Evolutionary conservation across 2,113 vertebrate species (phyloP).

Genomic region (Sceloporus tristichus): DNA sequence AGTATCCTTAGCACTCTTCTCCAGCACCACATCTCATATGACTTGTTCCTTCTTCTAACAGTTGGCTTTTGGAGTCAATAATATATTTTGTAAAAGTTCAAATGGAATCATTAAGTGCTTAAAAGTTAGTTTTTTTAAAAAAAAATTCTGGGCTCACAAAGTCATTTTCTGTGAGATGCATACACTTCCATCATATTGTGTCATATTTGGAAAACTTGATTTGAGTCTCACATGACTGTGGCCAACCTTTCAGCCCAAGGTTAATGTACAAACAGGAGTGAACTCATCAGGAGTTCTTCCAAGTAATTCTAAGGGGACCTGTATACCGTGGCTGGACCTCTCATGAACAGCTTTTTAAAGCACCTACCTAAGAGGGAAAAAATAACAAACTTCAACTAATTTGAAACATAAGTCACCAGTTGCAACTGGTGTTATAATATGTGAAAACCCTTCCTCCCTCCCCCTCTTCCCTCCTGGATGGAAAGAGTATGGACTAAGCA

Average conservation of each 20-base stretch:
- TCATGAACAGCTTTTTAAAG: slow-evolving; percentile 60
- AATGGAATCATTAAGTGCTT: slow-evolving; percentile 71
- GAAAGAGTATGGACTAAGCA: slow-evolving; percentile 36
- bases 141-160: slow-evolving; percentile 65
- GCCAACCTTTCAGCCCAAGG: slow-evolving; percentile 58
- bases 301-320: slow-evolving; percentile 61
- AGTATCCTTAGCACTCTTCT: no score
- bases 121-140: slow-evolving; percentile 41
- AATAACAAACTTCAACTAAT: slow-evolving; percentile 73
- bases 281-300: slow-evolving; percentile 66
- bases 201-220: slow-evolving; percentile 55
- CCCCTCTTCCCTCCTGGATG: slow-evolving; percentile 35
- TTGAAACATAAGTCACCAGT: slow-evolving; percentile 71
- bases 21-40: no score
- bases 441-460: slow-evolving; percentile 43
- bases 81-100: slow-evolving; percentile 56
- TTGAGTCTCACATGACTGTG: slow-evolving; percentile 54
- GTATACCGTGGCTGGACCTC: slow-evolving; percentile 56
- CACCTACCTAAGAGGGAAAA: slow-evolving; percentile 66
- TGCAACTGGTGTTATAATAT: slow-evolving; percentile 56
- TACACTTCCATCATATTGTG: slow-evolving; percentile 66
- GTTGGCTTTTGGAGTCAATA: slow-evolving; percentile 14
- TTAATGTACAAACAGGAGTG: slow-evolving; percentile 65
- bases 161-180: slow-evolving; percentile 47
- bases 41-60: background rate